phyloP scores from a whole-genome alignment of 2,888 invertebrate species.

The Sthenelais limicola region DNA sequence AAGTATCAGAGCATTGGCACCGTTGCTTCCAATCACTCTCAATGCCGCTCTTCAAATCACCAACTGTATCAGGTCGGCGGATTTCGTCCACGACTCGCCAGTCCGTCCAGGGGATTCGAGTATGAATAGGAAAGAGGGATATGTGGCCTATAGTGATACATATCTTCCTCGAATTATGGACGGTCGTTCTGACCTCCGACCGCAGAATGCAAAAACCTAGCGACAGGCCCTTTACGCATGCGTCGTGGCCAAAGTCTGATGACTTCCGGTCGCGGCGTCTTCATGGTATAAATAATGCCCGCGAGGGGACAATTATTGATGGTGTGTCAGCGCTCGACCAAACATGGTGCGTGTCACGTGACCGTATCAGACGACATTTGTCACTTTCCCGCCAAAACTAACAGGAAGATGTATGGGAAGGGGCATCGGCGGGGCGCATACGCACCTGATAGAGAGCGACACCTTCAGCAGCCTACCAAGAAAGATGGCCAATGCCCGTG shows the following conservation, averaged over 20 bases:
- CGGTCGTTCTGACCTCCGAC: no score
- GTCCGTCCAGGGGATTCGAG: not conserved
- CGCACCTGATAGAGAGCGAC: constrained; percentile 35
- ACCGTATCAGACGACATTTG: constrained; percentile 32
- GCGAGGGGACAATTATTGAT: constrained; percentile 30
- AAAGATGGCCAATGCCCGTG: constrained; percentile 29
- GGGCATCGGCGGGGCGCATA: constrained; percentile 31
- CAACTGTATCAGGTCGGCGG: not conserved
- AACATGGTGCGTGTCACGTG: constrained; percentile 34
- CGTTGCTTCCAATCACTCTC: no score
- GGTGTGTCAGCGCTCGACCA: constrained; percentile 30
- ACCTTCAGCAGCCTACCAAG: constrained; percentile 20
- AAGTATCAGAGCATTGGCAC: not conserved
- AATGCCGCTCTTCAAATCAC: not conserved
- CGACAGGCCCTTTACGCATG: no score
- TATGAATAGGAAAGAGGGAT: constrained; percentile 35
- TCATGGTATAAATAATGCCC: constrained; percentile 28
- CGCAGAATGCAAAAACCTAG: no score
- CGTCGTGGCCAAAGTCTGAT: constrained; percentile 4
- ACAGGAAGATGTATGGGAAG: constrained; percentile 10
- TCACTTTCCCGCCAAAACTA: constrained; percentile 36
- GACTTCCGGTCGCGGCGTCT: constrained; percentile 29
- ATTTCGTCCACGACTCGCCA: not conserved
- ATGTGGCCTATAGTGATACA: constrained; percentile 32
- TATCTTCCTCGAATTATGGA: constrained; percentile 23